Conservation (phyloP, 2,113 vertebrate genomes). For the Ophthalmolycus amberensis region DNA sequence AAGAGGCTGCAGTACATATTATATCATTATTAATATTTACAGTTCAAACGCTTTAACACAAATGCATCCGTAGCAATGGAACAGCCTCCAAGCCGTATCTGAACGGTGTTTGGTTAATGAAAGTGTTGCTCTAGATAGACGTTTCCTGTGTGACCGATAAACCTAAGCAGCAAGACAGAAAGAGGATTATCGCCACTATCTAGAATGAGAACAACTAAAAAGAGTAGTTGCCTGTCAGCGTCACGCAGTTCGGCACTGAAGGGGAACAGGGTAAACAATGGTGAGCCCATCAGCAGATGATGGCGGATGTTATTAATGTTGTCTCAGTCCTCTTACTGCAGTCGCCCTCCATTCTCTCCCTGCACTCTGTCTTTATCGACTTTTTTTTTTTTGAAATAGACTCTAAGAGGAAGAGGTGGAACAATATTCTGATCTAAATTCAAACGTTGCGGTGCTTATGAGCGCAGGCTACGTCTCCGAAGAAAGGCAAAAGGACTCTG, state of each 20-base stretch:
- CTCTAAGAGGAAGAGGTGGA: conserved; percentile 17
- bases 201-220: conserved; percentile 43
- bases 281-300: conserved; percentile 62
- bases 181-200: conserved; percentile 57
- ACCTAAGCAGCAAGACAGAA: conserved; percentile 27
- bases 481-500: not conserved
- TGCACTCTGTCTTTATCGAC: conserved; percentile 24
- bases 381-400: not conserved
- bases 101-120: conserved; percentile 31
- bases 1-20: not conserved
- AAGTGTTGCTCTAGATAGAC: conserved; percentile 30
- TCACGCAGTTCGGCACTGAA: not conserved
- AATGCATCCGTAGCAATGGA: not conserved
- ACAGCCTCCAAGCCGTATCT: conserved; percentile 12
- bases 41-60: not conserved
- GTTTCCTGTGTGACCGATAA: conserved; percentile 36
- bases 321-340: conserved; percentile 12
- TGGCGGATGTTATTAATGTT: conserved; percentile 49
- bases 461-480: conserved; percentile 1
- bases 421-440: conserved; percentile 62
- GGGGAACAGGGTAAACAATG: conserved; percentile 43
- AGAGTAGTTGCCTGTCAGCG: conserved; percentile 17
- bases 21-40: not conserved
- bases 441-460: conserved; percentile 14
- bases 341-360: conserved; percentile 13